These are phyloP conservation scores for Holacanthella duospinosa DNA, from an alignment of 2,888 invertebrate species.

Conservation along the genomic window DNA sequence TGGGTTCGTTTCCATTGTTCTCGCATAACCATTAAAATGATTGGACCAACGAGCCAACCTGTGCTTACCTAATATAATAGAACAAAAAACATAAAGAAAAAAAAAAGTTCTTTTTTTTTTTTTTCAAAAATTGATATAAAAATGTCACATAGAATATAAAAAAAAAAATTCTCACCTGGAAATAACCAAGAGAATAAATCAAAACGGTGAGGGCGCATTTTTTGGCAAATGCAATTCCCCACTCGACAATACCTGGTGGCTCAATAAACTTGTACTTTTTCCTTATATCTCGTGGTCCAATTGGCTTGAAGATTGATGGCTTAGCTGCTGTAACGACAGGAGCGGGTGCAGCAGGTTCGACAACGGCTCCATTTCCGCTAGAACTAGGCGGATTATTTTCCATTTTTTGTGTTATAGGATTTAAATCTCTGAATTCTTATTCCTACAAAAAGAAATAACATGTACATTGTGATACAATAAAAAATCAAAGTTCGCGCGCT, in stretches of 20 bases:
- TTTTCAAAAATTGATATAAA: background rate
- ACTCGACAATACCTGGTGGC: slow-evolving; percentile 33
- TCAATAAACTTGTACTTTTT: slow-evolving; percentile 37
- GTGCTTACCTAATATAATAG: slow-evolving; percentile 51
- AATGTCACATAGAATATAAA: background rate
- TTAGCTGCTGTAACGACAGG: background rate
- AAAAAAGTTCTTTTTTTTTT: no score
- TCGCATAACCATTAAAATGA: slow-evolving; percentile 65
- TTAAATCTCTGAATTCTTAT: no score
- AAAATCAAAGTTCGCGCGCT: no score
- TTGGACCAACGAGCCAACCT: slow-evolving; percentile 75
- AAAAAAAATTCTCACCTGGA: slow-evolving; percentile 22
- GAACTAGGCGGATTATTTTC: no score
- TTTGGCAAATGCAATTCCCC: slow-evolving; percentile 34
- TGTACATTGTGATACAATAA: no score
- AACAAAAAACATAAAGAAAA: background rate
- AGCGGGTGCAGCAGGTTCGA: no score
- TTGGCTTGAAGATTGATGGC: slow-evolving; percentile 11
- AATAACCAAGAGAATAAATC: slow-evolving; percentile 35
- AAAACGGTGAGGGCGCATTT: slow-evolving; percentile 33
- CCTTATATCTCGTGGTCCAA: slow-evolving; percentile 18
- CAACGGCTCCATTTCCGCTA: no score
- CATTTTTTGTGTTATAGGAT: no score
- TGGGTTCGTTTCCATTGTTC: slow-evolving; percentile 68
- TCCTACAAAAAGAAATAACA: no score